These are phyloP conservation scores for Drosophila albomicans DNA, from an alignment of 1,140 invertebrate genomes.

Conservation along the genomic window DNA sequence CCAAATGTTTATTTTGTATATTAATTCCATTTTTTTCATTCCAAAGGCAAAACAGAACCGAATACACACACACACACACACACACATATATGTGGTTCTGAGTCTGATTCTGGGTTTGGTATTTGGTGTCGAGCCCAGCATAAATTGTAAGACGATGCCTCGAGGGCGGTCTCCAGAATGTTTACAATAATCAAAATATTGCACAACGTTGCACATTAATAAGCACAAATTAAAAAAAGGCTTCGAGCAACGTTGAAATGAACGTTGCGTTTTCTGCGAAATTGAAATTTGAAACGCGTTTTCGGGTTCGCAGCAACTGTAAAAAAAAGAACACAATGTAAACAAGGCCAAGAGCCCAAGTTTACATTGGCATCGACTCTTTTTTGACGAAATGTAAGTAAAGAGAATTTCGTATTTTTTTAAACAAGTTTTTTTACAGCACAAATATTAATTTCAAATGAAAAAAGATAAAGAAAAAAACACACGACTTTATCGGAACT, in stretches of 20 bases:
- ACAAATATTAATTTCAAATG: background rate
- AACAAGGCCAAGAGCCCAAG: slow-evolving; percentile 1
- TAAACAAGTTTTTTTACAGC: background rate
- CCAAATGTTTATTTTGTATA: slow-evolving; percentile 59
- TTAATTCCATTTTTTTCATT: slow-evolving; percentile 44
- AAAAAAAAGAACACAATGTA: slow-evolving; percentile 18
- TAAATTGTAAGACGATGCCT: slow-evolving; percentile 58
- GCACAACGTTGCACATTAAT: slow-evolving; percentile 72
- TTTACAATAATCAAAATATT: slow-evolving; percentile 73
- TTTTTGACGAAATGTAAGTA: background rate
- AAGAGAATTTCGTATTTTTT: background rate
- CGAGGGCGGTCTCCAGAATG: slow-evolving; percentile 39
- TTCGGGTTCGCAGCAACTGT: slow-evolving; percentile 12
- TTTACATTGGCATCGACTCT: background rate
- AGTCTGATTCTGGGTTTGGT: slow-evolving; percentile 6
- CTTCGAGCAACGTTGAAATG: slow-evolving; percentile 15
- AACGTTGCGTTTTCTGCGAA: slow-evolving; percentile 50
- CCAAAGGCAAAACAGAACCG: slow-evolving; percentile 32
- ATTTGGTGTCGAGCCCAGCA: slow-evolving; percentile 37
- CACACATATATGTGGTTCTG: slow-evolving; percentile 3
- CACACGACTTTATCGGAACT: too few relatives aligned
- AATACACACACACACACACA: slow-evolving; percentile 5
- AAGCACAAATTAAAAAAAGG: slow-evolving; percentile 39
- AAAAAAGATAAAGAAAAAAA: background rate
- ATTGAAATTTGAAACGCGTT: slow-evolving; percentile 39